Evolutionary conservation across 2,797 vertebrate species (phyloP).

Genomic region (Margarornis squamiger): DNA sequence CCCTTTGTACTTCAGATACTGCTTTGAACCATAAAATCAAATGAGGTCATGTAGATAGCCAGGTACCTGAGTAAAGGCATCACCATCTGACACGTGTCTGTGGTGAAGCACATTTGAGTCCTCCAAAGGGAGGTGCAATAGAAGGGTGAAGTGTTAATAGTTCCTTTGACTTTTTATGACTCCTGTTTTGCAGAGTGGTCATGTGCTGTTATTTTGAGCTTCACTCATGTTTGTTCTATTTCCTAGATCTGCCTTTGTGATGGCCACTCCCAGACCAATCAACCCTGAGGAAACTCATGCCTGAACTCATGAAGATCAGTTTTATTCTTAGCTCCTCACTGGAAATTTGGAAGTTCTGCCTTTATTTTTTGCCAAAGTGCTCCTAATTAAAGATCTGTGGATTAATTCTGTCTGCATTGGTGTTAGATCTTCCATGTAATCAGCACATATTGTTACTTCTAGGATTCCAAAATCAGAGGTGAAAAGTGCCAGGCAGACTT

Average conservation of each 20-base stretch:
- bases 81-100: not conserved
- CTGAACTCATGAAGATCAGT: not conserved
- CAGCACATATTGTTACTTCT: not conserved
- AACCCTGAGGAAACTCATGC: not conserved
- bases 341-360: not conserved
- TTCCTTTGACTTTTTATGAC: not conserved
- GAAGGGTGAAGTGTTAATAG: not conserved
- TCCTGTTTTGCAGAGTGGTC: not conserved
- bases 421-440: not conserved
- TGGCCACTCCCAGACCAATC: not conserved
- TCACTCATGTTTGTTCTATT: not conserved
- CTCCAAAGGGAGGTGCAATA: not conserved
- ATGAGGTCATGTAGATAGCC: not conserved
- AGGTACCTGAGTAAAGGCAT: not conserved
- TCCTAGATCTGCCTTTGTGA: constrained; percentile 9
- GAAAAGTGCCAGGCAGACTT: not conserved
- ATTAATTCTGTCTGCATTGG: not conserved
- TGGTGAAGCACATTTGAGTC: not conserved
- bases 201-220: constrained; percentile 22
- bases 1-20: not conserved
- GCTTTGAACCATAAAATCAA: not conserved
- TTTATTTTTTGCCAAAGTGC: not conserved
- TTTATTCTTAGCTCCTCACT: not conserved
- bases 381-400: not conserved
- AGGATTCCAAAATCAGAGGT: not conserved